Evolutionary conservation across 2,113 vertebrate genomes (phyloP).

Genomic region (Sinocyclocheilus rhinocerous): DNA sequence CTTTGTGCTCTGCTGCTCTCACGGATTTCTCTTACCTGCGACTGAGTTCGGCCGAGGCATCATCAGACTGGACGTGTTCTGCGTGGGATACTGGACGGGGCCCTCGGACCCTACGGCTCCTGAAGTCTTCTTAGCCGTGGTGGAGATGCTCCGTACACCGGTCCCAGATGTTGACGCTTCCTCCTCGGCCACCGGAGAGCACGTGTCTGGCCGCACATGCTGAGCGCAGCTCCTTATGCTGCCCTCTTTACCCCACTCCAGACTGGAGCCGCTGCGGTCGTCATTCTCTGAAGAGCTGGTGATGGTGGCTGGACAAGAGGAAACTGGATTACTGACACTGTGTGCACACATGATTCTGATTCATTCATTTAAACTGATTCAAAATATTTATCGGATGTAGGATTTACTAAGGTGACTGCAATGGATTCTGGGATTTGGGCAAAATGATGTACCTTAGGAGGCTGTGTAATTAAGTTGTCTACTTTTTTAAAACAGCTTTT

Average conservation of each 20-base stretch:
- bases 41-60: constrained; percentile 98
- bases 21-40: constrained; percentile 83
- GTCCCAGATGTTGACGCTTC: constrained; percentile 76
- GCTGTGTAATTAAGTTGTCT: not conserved
- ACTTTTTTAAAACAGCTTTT: not conserved
- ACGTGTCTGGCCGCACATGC: constrained; percentile 89
- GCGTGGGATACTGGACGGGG: constrained; percentile 80
- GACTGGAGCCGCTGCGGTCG: constrained; percentile 95
- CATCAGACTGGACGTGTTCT: constrained; percentile 84
- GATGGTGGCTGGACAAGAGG: constrained; percentile 83
- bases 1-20: not conserved
- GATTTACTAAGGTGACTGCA: not conserved
- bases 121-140: constrained; percentile 15
- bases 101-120: constrained; percentile 75
- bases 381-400: not conserved
- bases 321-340: not conserved
- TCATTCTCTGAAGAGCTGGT: constrained; percentile 99
- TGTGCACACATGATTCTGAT: not conserved
- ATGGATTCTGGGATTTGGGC: not conserved
- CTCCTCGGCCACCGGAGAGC: constrained; percentile 95
- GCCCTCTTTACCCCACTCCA: constrained; percentile 96
- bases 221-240: constrained; percentile 84
- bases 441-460: not conserved
- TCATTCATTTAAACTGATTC: not conserved
- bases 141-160: not conserved